A percentile compares a stretch with the other conserved stretches of the same genome.
phyloP scores from a whole-genome alignment of 23 tunicate genomes.

The Phallusia fumigata region DNA sequence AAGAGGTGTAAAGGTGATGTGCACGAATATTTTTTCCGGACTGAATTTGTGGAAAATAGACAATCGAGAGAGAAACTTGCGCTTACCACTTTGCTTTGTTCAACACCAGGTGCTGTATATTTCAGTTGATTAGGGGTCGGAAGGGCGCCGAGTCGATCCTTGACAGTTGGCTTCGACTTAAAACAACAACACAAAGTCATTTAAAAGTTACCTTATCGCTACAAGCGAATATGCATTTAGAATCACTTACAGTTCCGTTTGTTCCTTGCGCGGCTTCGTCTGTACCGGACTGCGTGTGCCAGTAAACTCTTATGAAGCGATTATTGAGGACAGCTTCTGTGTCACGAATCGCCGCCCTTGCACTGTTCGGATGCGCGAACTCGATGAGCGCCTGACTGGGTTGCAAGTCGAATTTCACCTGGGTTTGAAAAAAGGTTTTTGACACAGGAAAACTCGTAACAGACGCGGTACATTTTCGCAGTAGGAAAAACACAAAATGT shows the following conservation, averaged over 20 bases:
- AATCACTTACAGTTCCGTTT: not conserved
- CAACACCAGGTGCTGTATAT: constrained; percentile 55
- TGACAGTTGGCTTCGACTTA: constrained; percentile 26
- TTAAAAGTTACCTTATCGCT: not conserved
- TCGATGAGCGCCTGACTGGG: constrained; percentile 82
- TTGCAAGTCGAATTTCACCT: constrained; percentile 80
- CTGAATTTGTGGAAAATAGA: no score
- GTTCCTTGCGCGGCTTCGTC: not conserved
- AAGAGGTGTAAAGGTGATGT: no score
- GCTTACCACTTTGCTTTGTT: constrained; percentile 3
- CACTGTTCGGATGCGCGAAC: constrained; percentile 84
- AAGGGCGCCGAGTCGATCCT: constrained; percentile 61
- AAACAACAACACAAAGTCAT: not conserved
- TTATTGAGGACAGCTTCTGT: constrained; percentile 84
- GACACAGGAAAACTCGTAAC: no score
- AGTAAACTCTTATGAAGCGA: constrained; percentile 90
- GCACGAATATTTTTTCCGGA: no score
- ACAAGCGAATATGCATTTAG: not conserved
- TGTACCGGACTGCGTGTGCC: constrained; percentile 46
- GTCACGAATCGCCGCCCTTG: constrained; percentile 79
- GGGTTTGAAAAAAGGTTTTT: not conserved
- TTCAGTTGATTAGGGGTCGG: constrained; percentile 54
- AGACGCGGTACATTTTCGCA: no score
- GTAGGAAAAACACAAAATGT: no score
- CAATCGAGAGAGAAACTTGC: no score